phyloP scores from a whole-genome alignment of 2,113 vertebrate genomes.

The Steatornis caripensis region DNA sequence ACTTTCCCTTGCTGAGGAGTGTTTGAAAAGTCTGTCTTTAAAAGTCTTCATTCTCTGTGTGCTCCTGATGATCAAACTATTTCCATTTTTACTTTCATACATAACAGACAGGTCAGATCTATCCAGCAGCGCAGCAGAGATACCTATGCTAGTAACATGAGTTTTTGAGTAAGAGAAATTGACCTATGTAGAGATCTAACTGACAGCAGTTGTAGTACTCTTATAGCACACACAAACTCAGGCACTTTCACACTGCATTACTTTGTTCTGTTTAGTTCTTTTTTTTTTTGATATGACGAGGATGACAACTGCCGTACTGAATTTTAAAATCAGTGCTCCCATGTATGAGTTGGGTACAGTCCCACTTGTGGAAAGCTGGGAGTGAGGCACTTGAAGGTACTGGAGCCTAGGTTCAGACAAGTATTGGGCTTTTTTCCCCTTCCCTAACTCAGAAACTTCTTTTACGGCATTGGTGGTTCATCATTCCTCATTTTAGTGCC shows the following conservation, averaged over 20 bases:
- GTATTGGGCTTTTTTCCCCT: background rate
- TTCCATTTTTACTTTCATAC: background rate
- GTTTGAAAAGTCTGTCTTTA: background rate
- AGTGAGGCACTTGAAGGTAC: background rate
- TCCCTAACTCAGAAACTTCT: background rate
- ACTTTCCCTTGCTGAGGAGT: background rate
- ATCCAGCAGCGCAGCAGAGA: background rate
- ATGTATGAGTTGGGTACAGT: background rate
- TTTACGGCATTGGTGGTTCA: background rate
- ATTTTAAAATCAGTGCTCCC: background rate
- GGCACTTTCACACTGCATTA: background rate
- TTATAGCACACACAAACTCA: background rate
- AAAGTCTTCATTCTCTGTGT: background rate
- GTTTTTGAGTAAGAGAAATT: background rate
- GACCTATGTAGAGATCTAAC: background rate
- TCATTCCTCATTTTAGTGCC: background rate
- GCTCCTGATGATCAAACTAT: background rate
- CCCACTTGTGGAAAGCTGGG: background rate
- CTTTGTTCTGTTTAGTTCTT: background rate
- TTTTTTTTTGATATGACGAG: background rate
- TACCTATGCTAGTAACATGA: background rate
- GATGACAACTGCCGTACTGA: background rate
- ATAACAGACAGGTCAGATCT: background rate
- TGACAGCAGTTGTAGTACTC: background rate
- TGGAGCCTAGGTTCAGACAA: background rate